Evolutionary conservation across 2,888 invertebrate species (phyloP), one percentile per base, ranked within the genome.

Genomic region (Dicranocentrus wangi): DNA sequence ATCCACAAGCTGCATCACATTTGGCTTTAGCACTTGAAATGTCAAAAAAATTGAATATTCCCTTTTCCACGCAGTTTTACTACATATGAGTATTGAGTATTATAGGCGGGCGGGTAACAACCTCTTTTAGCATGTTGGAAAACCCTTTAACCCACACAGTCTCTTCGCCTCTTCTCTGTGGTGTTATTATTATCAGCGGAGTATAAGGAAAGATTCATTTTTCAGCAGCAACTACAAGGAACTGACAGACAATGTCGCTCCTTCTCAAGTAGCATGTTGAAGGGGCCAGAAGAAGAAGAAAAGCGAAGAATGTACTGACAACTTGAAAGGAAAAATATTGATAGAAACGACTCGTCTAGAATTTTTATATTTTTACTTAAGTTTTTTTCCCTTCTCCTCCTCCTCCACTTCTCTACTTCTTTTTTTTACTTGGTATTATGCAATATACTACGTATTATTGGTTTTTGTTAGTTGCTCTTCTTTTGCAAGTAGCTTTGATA

Each of bases 311-410:
- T 81, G 82, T 80, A 83, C 85, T 85, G 85, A 85, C 85, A 85
- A 85, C 71, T 85, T 85, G 85, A 85, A 85, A 85, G 85, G 83
- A 85, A 83, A 85, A 85, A 85, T 85, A 85, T 85, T 85, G 85
- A 85, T 85, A 85, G 83, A 85, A 85, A 85, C 82, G 82, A 84
- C 83, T 84, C 83, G 83, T 79, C 82, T 82, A 83, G 83, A 83
- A 83, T 83, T 85, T 83, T 81, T 83, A 84, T 84, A 78, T 73
- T 82, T 83, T 82, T 81, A 81, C 83, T 72, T 70, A 53, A 79
- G 47, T 76, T 80, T 76, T 71, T 51, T 51, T 61, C 51, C 58
- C 43, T 65, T 39, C 55, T 47, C 60, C 32, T 32, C 65, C 65
- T 77, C 73, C 66, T 72, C 63, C 51, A 23, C 27, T 61, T 15